Evolutionary conservation across 2,888 invertebrate species (phyloP).

Genomic region (Malthinus seriepunctatus): DNA sequence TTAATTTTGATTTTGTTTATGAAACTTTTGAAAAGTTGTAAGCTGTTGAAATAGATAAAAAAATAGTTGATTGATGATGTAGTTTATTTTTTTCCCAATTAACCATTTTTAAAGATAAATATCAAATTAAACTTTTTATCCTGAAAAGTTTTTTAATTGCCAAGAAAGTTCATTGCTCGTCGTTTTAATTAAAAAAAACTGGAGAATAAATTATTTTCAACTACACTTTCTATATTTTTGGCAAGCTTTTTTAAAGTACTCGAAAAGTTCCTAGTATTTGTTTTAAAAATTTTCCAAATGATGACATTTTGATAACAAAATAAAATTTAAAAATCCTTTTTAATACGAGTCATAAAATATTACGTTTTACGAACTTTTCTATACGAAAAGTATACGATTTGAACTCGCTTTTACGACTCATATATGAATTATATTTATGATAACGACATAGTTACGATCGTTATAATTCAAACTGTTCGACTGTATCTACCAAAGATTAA

Average conservation of each 20-base stretch:
- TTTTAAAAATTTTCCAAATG: not conserved
- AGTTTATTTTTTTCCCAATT: not conserved
- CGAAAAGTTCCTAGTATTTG: no score
- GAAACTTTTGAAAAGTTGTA: no score
- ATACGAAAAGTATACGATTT: constrained; percentile 3
- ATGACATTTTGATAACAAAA: constrained; percentile 1
- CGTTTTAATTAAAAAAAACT: not conserved
- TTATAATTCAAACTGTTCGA: no score
- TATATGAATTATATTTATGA: constrained; percentile 1
- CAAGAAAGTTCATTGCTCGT: not conserved
- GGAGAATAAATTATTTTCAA: not conserved
- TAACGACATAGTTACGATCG: not conserved
- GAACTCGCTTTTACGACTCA: not conserved
- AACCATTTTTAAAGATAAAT: not conserved
- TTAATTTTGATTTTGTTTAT: no score
- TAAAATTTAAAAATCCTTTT: constrained; percentile 5
- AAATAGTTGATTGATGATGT: no score
- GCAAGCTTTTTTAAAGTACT: not conserved
- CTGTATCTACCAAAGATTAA: no score
- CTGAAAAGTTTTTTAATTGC: not conserved
- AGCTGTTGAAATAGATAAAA: no score
- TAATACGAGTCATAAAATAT: constrained; percentile 1
- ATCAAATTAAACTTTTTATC: constrained; percentile 6
- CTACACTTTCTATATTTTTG: not conserved
- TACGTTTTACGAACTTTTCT: constrained; percentile 1